Evolutionary conservation across 23 tunicate genomes (phyloP).

Genomic region (Ascidia mentula): DNA sequence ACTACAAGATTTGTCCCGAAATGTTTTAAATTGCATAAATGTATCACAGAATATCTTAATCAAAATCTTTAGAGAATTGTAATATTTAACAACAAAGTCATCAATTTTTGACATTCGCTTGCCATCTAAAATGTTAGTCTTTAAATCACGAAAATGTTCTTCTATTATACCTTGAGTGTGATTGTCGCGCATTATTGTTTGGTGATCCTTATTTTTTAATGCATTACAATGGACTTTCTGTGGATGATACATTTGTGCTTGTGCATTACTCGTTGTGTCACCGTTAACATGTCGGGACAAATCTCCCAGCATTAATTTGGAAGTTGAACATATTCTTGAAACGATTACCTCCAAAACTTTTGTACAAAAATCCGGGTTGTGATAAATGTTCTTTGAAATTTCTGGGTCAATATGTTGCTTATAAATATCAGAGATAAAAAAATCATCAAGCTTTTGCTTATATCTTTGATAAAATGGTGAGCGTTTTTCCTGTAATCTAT

Average conservation of each 20-base stretch:
- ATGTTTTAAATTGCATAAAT: neutral
- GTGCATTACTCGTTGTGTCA: neutral
- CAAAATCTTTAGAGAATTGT: neutral
- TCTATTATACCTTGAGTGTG: neutral
- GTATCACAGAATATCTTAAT: neutral
- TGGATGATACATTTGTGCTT: neutral
- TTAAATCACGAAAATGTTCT: neutral
- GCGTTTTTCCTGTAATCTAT: conserved; percentile 1
- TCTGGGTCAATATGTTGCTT: neutral
- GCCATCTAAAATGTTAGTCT: neutral
- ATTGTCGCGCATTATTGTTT: neutral
- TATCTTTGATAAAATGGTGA: conserved; percentile 14
- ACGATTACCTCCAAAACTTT: neutral
- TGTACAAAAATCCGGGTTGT: neutral
- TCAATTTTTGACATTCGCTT: neutral
- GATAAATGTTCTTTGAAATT: neutral
- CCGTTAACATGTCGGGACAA: neutral
- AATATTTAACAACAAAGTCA: neutral
- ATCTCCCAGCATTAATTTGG: neutral
- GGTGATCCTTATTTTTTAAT: neutral
- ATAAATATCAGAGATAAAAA: neutral
- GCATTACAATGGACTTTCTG: neutral
- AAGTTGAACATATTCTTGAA: neutral
- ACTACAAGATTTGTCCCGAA: too few relatives aligned
- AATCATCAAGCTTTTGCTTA: neutral